Evolutionary conservation across 2,113 vertebrate species (phyloP).

Genomic region (Bubo blakistoni): DNA sequence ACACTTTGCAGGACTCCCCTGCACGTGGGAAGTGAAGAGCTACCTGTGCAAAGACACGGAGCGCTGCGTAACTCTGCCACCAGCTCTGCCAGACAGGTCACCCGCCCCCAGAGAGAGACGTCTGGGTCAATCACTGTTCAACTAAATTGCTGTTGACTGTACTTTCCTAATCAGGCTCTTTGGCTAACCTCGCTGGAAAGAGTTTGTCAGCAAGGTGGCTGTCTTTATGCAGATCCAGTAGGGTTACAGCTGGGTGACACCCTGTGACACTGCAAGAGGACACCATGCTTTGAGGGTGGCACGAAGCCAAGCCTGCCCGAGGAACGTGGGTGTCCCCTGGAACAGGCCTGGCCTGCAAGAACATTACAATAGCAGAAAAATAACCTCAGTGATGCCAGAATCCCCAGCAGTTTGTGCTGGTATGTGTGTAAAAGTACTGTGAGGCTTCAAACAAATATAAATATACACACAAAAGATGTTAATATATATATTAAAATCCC

Average conservation of each 20-base stretch:
- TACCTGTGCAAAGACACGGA: neutral
- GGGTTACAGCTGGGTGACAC: neutral
- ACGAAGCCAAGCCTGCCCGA: neutral
- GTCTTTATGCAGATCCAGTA: neutral
- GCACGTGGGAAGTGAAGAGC: neutral
- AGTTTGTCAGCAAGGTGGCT: neutral
- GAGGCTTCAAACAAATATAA: neutral
- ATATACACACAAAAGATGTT: neutral
- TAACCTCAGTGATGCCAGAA: neutral
- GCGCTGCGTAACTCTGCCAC: neutral
- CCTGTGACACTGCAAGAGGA: neutral
- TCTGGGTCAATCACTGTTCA: neutral
- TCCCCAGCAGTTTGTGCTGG: neutral
- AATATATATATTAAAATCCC: neutral
- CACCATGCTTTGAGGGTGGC: neutral
- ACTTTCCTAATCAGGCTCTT: neutral
- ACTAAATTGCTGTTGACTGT: neutral
- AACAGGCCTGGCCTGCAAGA: neutral
- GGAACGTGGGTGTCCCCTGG: neutral
- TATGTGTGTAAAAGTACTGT: neutral
- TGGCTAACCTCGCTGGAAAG: neutral
- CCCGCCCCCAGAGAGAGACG: rapidly evolving
- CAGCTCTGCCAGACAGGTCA: neutral
- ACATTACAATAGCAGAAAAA: neutral
- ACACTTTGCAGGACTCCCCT: neutral